Percentiles rank a stretch among this genome's conserved stretches.
phyloP scores from a whole-genome alignment of 2,888 invertebrate species.

The Norana najaformis region DNA sequence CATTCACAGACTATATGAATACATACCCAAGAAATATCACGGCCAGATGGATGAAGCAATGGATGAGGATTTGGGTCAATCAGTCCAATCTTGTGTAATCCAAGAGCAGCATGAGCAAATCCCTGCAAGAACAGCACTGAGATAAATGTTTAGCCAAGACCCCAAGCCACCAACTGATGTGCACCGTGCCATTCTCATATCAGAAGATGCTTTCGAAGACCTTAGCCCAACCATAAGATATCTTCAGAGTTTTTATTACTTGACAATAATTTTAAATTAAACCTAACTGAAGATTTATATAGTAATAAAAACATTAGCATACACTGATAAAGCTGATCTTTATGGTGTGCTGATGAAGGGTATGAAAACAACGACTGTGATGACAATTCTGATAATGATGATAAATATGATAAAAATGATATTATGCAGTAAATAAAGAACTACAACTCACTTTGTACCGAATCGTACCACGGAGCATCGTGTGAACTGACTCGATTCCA shows the following conservation, averaged over 20 bases:
- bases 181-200: not conserved
- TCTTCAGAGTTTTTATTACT: not conserved
- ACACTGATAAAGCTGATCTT: not conserved
- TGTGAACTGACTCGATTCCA: slow-evolving; percentile 79
- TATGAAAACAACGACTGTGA: not conserved
- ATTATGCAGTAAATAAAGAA: not conserved
- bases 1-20: not conserved
- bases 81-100: slow-evolving; percentile 83
- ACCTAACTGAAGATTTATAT: not conserved
- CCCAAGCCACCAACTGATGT: no score
- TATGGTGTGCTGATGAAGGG: not conserved
- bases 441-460: slow-evolving; percentile 69
- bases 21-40: slow-evolving; percentile 90
- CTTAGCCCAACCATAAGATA: not conserved
- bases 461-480: slow-evolving; percentile 89
- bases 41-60: slow-evolving; percentile 87
- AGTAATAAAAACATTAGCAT: not conserved
- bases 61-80: slow-evolving; percentile 84
- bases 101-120: slow-evolving; percentile 84
- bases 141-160: not conserved
- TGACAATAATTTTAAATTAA: not conserved
- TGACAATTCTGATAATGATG: not conserved
- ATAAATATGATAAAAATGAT: not conserved
- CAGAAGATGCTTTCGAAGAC: not conserved
- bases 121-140: slow-evolving; percentile 64